Conservation (phyloP, 2,113 vertebrate species). For the Urocynchramus pylzowi region DNA sequence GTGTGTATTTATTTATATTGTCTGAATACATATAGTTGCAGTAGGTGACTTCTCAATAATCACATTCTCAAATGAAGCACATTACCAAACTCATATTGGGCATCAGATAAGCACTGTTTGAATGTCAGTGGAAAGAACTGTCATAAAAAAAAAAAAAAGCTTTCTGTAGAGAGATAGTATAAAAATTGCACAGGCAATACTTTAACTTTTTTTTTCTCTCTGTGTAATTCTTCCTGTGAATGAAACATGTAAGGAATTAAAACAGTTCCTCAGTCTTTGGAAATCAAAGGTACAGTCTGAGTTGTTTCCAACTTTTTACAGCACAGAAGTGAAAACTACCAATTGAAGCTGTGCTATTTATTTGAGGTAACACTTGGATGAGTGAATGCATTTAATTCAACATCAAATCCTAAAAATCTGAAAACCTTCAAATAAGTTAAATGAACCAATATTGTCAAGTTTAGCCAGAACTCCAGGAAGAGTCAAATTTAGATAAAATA, state of each 20-base stretch:
- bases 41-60: neutral
- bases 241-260: neutral
- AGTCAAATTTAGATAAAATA: neutral
- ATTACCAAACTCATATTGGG: neutral
- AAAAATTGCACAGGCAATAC: neutral
- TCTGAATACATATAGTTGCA: neutral
- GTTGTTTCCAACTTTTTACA: neutral
- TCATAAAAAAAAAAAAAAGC: neutral
- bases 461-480: neutral
- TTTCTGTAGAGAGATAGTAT: neutral
- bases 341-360: neutral
- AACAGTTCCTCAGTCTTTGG: neutral
- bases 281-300: neutral
- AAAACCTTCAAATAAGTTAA: neutral
- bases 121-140: neutral
- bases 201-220: neutral
- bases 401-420: neutral
- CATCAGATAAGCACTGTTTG: neutral
- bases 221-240: neutral
- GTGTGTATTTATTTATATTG: neutral
- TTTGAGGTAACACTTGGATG: neutral
- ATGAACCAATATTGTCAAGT: neutral
- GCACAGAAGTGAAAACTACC: neutral
- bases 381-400: neutral
- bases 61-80: neutral